Evolutionary conservation across 2,113 vertebrate genomes (phyloP).

Genomic region (Gobiocypris rarus): DNA sequence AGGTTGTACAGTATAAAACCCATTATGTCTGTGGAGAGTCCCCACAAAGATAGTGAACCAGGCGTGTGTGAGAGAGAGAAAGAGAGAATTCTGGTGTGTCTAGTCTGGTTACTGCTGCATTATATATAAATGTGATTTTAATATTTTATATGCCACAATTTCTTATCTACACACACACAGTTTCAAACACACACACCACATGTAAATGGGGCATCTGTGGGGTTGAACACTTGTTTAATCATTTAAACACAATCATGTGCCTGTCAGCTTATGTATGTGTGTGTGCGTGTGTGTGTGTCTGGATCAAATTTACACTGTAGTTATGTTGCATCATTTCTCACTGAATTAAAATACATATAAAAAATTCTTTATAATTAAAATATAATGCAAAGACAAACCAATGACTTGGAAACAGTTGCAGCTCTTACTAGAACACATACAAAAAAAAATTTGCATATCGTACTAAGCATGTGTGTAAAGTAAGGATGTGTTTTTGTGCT

Average conservation of each 20-base stretch:
- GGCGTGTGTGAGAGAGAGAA: slow-evolving; percentile 19
- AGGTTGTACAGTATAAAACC: too few species aligned
- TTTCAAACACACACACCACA: slow-evolving; percentile 57
- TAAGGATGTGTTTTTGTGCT: slow-evolving; percentile 3
- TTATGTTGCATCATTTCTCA: slow-evolving; percentile 27
- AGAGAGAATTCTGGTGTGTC: not conserved
- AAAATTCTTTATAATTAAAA: slow-evolving; percentile 48
- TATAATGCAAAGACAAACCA: slow-evolving; percentile 37
- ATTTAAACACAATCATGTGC: slow-evolving; percentile 51
- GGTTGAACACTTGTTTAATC: slow-evolving; percentile 51
- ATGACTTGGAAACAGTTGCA: slow-evolving; percentile 56
- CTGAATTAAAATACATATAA: not conserved
- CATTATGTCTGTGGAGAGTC: too few species aligned
- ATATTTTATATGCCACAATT: slow-evolving; percentile 66
- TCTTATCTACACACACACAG: slow-evolving; percentile 60
- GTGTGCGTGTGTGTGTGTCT: slow-evolving; percentile 22
- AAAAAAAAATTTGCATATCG: not conserved
- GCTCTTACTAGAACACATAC: not conserved
- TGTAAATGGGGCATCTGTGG: slow-evolving; percentile 17
- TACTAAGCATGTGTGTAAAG: not conserved
- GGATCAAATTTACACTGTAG: slow-evolving; percentile 9
- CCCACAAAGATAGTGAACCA: too few species aligned
- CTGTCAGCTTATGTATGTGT: slow-evolving; percentile 33
- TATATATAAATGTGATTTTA: slow-evolving; percentile 69
- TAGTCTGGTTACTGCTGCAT: slow-evolving; percentile 63